A percentile compares a stretch with the other conserved stretches of the same genome.
These are phyloP conservation scores for Allacma fusca DNA, from an alignment of 2,888 invertebrate species.

Conservation along the genomic window DNA sequence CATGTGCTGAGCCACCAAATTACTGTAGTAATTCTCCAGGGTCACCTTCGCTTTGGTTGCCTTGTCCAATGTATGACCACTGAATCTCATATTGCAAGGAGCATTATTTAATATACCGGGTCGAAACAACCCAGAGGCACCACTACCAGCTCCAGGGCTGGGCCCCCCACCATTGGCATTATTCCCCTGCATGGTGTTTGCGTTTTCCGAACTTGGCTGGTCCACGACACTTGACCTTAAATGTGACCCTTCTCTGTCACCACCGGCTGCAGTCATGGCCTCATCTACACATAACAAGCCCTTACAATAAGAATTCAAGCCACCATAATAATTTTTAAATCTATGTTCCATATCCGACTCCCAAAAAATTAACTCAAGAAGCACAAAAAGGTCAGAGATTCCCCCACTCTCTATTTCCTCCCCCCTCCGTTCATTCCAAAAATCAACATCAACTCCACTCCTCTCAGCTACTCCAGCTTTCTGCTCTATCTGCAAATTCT, in stretches of 20 bases:
- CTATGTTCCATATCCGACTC: slow-evolving; percentile 1
- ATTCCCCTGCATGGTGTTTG: slow-evolving; percentile 39
- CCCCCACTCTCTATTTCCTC: too few relatives aligned
- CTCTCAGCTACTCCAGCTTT: too few relatives aligned
- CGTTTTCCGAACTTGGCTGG: slow-evolving; percentile 36
- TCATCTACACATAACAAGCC: slow-evolving; percentile 44
- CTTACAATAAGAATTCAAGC: background rate
- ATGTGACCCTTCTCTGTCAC: slow-evolving; percentile 54
- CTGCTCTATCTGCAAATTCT: too few relatives aligned
- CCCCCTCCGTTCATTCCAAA: too few relatives aligned
- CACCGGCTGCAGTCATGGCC: slow-evolving; percentile 59
- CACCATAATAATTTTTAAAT: background rate
- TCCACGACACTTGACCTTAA: slow-evolving; percentile 46
- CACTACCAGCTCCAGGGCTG: slow-evolving; percentile 28
- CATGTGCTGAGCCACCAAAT: slow-evolving; percentile 95
- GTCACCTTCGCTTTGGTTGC: slow-evolving; percentile 98
- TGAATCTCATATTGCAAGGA: slow-evolving; percentile 85
- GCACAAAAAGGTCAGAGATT: too few relatives aligned
- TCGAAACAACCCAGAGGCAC: slow-evolving; percentile 42
- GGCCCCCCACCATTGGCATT: slow-evolving; percentile 30
- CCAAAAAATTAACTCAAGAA: too few relatives aligned
- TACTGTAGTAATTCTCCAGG: slow-evolving; percentile 98
- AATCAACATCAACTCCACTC: too few relatives aligned
- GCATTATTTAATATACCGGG: slow-evolving; percentile 52
- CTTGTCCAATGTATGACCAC: slow-evolving; percentile 97